A percentile compares a stretch with the other conserved stretches of the same genome.
Evolutionary conservation across 2,888 invertebrate species (phyloP).

Genomic region (Dynastes maya): DNA sequence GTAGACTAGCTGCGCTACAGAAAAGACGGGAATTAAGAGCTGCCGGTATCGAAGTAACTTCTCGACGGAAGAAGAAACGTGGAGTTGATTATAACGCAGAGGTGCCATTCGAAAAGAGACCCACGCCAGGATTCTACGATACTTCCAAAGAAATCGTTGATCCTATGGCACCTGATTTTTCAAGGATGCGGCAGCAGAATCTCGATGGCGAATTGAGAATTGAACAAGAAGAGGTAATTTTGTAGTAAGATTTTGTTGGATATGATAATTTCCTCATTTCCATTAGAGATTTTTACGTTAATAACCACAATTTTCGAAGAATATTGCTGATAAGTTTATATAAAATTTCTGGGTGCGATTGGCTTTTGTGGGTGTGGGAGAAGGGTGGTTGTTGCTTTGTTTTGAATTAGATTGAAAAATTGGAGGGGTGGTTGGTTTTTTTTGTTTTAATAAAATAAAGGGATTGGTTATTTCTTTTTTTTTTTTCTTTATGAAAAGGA

Average conservation of each 20-base stretch:
- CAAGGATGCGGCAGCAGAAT: constrained; percentile 91
- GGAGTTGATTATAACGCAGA: constrained; percentile 98
- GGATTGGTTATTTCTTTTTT: too few relatives aligned
- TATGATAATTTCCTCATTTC: too few relatives aligned
- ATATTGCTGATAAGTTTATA: too few relatives aligned
- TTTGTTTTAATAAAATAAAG: too few relatives aligned
- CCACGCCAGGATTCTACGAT: constrained; percentile 95
- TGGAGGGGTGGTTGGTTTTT: too few relatives aligned
- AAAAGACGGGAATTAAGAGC: constrained; percentile 98
- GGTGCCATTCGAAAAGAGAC: constrained; percentile 97
- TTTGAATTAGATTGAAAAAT: not conserved
- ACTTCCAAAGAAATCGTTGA: constrained; percentile 92
- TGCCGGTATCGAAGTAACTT: constrained; percentile 87
- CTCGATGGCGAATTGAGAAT: constrained; percentile 92
- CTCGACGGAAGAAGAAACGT: constrained; percentile 82
- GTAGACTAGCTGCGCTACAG: constrained; percentile 95
- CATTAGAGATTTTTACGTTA: too few relatives aligned
- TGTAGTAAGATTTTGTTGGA: not conserved
- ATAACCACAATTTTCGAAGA: not conserved
- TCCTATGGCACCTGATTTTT: constrained; percentile 92
- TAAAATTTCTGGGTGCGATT: too few relatives aligned
- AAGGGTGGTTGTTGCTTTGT: not conserved
- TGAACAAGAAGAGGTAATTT: constrained; percentile 88
- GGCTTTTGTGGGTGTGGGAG: too few relatives aligned
- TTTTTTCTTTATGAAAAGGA: too few relatives aligned